Percentiles rank a stretch among this genome's conserved stretches.
phyloP scores from a whole-genome alignment of 2,888 invertebrate genomes.

The Dicyrtomina minuta region DNA sequence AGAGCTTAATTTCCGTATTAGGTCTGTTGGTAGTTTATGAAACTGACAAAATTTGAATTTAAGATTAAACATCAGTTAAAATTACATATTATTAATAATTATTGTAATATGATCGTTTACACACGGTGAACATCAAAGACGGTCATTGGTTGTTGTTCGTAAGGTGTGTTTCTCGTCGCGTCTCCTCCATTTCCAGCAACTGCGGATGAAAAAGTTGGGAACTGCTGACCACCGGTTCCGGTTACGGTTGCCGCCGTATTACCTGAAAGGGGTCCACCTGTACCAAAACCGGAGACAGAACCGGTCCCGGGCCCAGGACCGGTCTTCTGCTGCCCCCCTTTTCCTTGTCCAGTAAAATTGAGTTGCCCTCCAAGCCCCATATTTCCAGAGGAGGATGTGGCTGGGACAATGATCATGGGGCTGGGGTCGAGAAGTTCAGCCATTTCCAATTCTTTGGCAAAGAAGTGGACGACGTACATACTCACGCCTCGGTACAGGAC shows the following conservation, averaged over 20 bases:
- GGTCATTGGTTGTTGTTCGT: conserved; percentile 13
- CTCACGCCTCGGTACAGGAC: conserved; percentile 26
- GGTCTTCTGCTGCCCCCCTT: not conserved
- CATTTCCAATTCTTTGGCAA: conserved; percentile 26
- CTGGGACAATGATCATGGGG: too few relatives aligned
- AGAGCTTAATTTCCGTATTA: too few relatives aligned
- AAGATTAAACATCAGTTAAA: too few relatives aligned
- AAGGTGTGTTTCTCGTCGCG: not conserved
- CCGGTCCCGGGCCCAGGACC: not conserved
- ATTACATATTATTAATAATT: too few relatives aligned
- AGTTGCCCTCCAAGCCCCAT: too few relatives aligned
- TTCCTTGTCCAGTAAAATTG: not conserved
- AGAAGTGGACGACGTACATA: conserved; percentile 21
- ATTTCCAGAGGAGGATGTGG: too few relatives aligned
- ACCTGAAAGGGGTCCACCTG: not conserved
- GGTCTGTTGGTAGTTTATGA: too few relatives aligned
- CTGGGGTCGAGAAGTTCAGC: conserved; percentile 22
- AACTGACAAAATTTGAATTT: too few relatives aligned
- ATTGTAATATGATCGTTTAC: too few relatives aligned
- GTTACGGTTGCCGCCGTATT: not conserved
- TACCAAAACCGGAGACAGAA: not conserved
- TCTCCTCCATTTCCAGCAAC: not conserved
- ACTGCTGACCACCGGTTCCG: not conserved
- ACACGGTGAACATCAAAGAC: conserved; percentile 30
- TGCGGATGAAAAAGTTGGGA: too few relatives aligned